Conservation (phyloP, 2,113 vertebrate genomes). For the Romanogobio albipinnatus region DNA sequence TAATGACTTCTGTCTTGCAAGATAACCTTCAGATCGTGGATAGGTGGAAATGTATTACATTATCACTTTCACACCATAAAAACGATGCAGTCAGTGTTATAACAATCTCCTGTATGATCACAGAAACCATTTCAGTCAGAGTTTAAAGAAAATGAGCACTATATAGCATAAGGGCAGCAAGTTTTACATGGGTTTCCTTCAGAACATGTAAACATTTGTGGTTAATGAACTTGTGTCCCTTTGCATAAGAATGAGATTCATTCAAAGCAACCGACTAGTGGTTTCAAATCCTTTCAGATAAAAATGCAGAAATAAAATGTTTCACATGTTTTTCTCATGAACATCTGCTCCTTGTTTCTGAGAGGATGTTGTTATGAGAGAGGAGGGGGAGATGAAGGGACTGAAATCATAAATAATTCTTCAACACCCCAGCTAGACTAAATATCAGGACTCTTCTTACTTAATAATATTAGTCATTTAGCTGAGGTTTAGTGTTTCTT, state of each 20-base stretch:
- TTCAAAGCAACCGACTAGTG: not conserved
- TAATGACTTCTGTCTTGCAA: not conserved
- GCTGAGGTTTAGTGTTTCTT: not conserved
- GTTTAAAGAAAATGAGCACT: not conserved
- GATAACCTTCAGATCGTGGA: not conserved
- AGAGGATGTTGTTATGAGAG: constrained; percentile 66
- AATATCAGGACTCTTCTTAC: not conserved
- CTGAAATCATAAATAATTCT: constrained; percentile 47
- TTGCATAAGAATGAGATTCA: not conserved
- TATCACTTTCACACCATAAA: not conserved
- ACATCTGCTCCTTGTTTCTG: constrained; percentile 75
- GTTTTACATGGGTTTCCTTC: not conserved
- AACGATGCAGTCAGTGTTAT: not conserved
- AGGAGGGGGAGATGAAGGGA: constrained; percentile 37
- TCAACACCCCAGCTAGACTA: constrained; percentile 29
- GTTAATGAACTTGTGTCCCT: not conserved
- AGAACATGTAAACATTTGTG: not conserved
- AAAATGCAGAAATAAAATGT: constrained; percentile 21
- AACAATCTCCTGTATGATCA: not conserved
- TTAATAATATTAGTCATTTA: not conserved
- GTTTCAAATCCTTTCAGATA: not conserved
- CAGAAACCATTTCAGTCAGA: not conserved
- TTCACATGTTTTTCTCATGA: constrained; percentile 54
- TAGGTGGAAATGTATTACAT: not conserved
- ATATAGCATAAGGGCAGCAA: no score